Percentiles rank a stretch among this genome's conserved stretches.
Conservation (phyloP, 2,113 vertebrate genomes). For the Indri indri region DNA sequence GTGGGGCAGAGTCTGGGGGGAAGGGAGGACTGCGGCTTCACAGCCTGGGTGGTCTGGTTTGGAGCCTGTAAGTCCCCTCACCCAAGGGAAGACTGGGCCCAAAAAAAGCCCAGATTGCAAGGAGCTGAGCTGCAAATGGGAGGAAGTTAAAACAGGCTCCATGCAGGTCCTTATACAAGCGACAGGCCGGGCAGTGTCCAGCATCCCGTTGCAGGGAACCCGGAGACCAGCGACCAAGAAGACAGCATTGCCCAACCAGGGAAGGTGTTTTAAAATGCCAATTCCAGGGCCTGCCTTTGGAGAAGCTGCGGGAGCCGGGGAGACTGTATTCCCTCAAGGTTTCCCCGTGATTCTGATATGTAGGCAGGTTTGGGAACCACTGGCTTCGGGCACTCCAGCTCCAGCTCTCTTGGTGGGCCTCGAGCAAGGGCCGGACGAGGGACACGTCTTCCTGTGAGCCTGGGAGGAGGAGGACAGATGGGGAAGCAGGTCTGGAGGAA, state of each 20-base stretch:
- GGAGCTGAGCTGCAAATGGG: background rate
- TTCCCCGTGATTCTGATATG: background rate
- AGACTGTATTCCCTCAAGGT: background rate
- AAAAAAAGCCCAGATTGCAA: background rate
- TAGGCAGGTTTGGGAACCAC: background rate
- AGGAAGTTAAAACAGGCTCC: background rate
- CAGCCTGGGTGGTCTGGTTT: background rate
- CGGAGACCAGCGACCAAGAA: background rate
- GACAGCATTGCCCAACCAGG: fast-evolving
- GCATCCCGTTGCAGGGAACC: too few species aligned
- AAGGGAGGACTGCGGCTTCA: background rate
- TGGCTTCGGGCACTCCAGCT: background rate
- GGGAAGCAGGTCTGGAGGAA: background rate
- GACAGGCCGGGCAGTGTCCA: background rate
- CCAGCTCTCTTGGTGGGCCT: background rate
- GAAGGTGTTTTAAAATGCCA: background rate
- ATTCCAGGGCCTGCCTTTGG: background rate
- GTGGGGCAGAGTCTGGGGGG: fast-evolving
- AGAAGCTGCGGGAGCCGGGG: background rate
- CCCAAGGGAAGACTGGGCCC: background rate
- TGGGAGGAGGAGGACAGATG: background rate
- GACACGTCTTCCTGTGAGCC: background rate
- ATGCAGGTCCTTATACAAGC: background rate
- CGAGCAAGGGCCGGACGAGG: background rate
- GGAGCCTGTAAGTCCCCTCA: background rate